These are phyloP conservation scores for Corythoichthys intestinalis DNA, from an alignment of 2,113 vertebrate species.

Conservation along the genomic window DNA sequence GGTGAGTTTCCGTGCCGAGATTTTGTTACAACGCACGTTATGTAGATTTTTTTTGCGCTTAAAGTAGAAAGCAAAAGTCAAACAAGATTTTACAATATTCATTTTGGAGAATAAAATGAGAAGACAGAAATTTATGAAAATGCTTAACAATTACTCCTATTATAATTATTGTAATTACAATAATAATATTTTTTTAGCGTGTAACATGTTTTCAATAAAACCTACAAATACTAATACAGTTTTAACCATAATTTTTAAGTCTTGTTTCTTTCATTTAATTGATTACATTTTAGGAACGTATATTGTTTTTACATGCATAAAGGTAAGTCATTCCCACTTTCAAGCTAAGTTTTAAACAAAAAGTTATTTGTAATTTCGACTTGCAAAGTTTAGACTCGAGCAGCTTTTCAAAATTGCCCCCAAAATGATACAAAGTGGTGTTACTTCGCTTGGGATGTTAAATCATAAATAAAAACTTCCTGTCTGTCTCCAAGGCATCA, in stretches of 20 bases:
- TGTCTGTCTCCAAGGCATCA: slow-evolving; percentile 74
- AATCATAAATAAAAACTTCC: slow-evolving; percentile 9
- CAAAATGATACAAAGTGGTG: slow-evolving; percentile 1
- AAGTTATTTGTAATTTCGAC: not conserved
- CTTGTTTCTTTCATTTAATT: slow-evolving; percentile 8
- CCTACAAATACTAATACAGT: not conserved
- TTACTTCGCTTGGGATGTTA: slow-evolving; percentile 8
- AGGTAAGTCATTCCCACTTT: not conserved
- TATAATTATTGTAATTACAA: not conserved
- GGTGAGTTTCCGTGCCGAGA: slow-evolving; percentile 72
- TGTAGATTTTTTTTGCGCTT: not conserved
- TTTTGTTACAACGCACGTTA: slow-evolving; percentile 33
- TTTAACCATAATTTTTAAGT: not conserved
- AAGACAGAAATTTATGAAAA: not conserved
- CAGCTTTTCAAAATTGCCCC: slow-evolving; percentile 7
- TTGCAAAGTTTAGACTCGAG: slow-evolving; percentile 18
- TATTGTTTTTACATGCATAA: not conserved
- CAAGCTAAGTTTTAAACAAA: not conserved
- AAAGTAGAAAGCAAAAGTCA: not conserved
- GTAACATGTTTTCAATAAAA: not conserved
- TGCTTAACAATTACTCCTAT: not conserved
- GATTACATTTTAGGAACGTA: slow-evolving; percentile 11
- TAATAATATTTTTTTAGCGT: slow-evolving; percentile 2
- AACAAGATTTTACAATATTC: not conserved
- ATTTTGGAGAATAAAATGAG: not conserved